Conservation (phyloP, 2,797 vertebrate species). For the Limosa lapponica region DNA sequence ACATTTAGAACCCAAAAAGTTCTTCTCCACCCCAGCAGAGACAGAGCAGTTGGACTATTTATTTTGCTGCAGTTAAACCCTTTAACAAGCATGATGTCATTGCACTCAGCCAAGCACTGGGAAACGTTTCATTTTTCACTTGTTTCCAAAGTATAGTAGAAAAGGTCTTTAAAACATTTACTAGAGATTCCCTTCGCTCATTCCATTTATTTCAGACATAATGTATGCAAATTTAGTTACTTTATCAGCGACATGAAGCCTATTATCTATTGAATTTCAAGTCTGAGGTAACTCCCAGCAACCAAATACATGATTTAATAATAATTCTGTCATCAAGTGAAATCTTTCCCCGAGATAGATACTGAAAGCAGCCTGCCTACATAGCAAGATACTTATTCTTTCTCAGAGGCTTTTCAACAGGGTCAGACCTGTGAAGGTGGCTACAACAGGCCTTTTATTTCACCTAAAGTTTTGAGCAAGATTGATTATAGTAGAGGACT, state of each 20-base stretch:
- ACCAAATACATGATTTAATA: slow-evolving; percentile 46
- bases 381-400: slow-evolving; percentile 13
- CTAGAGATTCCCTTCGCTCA: background rate
- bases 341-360: slow-evolving; percentile 25
- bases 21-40: background rate
- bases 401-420: background rate
- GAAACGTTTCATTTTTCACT: background rate
- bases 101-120: background rate
- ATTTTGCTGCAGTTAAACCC: background rate
- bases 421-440: slow-evolving; percentile 2
- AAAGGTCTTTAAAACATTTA: background rate
- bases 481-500: background rate
- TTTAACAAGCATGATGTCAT: background rate
- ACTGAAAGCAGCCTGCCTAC: slow-evolving; percentile 39
- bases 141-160: background rate
- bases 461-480: background rate
- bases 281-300: slow-evolving; percentile 57
- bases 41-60: background rate
- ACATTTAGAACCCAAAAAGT: background rate
- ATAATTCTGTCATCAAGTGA: slow-evolving; percentile 61
- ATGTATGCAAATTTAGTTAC: slow-evolving; percentile 29
- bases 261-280: slow-evolving; percentile 40
- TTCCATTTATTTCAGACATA: slow-evolving; percentile 1
- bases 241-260: slow-evolving; percentile 7
- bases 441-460: background rate